Evolutionary conservation across 2,888 invertebrate genomes (phyloP).

Genomic region (Chirona hameri): DNA sequence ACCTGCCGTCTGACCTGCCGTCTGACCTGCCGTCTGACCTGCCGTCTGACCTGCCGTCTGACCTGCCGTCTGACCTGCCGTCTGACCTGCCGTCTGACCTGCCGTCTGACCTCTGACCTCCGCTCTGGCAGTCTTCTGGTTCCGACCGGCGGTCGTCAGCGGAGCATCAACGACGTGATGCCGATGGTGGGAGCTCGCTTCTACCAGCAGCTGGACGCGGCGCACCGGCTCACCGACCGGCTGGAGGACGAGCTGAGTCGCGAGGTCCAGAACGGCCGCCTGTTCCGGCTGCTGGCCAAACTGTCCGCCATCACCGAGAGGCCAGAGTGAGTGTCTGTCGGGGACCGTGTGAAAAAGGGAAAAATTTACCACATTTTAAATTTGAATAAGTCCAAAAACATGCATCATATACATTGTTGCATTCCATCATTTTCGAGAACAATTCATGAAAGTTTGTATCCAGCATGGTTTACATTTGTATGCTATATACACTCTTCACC

Average conservation of each 20-base stretch:
- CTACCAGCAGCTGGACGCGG: conserved; percentile 89
- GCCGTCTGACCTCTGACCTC: too few relatives aligned
- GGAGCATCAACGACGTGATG: conserved; percentile 91
- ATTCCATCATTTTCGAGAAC: too few relatives aligned
- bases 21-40: too few relatives aligned
- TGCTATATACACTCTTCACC: too few relatives aligned
- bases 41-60: conserved; percentile 45
- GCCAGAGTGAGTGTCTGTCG: conserved; percentile 67
- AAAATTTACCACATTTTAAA: too few relatives aligned
- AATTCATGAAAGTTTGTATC: too few relatives aligned
- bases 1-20: conserved; percentile 45
- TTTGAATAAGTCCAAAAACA: too few relatives aligned
- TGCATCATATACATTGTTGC: too few relatives aligned
- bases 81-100: too few relatives aligned
- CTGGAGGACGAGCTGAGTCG: conserved; percentile 85
- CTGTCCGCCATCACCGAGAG: conserved; percentile 89
- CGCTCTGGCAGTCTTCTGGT: conserved; percentile 45
- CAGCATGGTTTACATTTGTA: too few relatives aligned
- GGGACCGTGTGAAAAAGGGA: too few relatives aligned
- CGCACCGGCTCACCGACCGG: conserved; percentile 80
- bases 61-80: too few relatives aligned
- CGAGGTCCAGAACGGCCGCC: conserved; percentile 91
- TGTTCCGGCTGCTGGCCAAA: conserved; percentile 86
- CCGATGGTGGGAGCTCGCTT: conserved; percentile 90
- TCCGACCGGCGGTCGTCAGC: conserved; percentile 37